Conservation (phyloP, 1,140 invertebrate genomes). For the Ooceraea biroi region DNA sequence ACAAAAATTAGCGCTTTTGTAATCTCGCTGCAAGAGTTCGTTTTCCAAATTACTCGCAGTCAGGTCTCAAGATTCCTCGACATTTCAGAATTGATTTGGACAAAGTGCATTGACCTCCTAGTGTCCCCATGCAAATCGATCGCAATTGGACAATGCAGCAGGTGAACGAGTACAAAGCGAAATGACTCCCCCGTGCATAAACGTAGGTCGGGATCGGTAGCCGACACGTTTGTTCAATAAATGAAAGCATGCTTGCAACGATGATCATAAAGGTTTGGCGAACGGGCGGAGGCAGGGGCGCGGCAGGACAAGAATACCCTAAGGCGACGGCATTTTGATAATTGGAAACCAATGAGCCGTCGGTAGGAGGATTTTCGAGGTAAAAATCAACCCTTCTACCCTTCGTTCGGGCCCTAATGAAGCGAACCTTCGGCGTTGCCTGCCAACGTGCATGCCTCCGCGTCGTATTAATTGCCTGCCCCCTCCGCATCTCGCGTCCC, state of each 20-base stretch:
- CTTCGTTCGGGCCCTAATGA: constrained; percentile 80
- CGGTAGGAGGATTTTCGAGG: constrained; percentile 76
- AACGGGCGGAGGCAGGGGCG: constrained; percentile 50
- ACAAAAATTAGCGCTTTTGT: not conserved
- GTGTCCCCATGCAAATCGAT: constrained; percentile 12
- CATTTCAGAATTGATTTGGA: constrained; percentile 8
- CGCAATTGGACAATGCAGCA: not conserved
- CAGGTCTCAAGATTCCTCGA: not conserved
- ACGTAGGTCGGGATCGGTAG: constrained; percentile 24
- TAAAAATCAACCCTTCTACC: constrained; percentile 82
- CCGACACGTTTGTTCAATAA: constrained; percentile 64
- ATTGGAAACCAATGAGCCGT: constrained; percentile 80
- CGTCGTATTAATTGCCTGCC: constrained; percentile 84
- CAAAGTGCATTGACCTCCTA: not conserved
- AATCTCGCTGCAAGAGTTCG: not conserved
- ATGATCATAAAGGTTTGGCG: constrained; percentile 29
- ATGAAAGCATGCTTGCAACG: constrained; percentile 62
- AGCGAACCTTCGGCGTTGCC: constrained; percentile 80
- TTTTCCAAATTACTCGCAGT: no score
- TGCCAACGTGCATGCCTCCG: constrained; percentile 82
- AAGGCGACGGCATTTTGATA: constrained; percentile 78
- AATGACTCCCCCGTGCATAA: constrained; percentile 8
- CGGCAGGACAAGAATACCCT: constrained; percentile 67
- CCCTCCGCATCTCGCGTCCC: constrained; percentile 70
- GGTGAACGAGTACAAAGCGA: not conserved